phyloP scores from a whole-genome alignment of 2,113 vertebrate species.

The Colossoma macropomum region DNA sequence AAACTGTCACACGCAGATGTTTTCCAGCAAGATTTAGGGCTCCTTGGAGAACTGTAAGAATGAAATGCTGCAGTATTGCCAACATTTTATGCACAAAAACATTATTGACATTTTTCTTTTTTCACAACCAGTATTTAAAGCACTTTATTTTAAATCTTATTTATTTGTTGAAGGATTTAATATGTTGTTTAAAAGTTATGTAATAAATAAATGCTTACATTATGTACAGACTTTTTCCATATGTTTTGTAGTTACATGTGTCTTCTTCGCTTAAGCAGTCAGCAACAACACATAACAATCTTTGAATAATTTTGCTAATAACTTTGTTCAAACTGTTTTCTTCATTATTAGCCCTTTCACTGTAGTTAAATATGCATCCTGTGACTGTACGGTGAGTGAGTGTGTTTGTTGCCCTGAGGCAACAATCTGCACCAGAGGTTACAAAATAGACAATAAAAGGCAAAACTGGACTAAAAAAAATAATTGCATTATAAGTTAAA shows the following conservation, averaged over 20 bases:
- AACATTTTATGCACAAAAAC: not conserved
- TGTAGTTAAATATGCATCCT: too few relatives aligned
- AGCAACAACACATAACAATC: too few relatives aligned
- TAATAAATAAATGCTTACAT: not conserved
- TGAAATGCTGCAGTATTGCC: not conserved
- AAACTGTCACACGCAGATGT: not conserved
- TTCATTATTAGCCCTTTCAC: too few relatives aligned
- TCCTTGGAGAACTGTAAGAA: not conserved
- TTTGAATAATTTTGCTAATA: too few relatives aligned
- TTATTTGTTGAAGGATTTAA: slow-evolving; percentile 8
- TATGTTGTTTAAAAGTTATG: not conserved
- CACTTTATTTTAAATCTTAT: not conserved
- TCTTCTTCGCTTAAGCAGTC: not conserved
- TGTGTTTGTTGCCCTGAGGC: not conserved
- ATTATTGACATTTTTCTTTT: not conserved
- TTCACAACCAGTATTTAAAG: slow-evolving; percentile 28
- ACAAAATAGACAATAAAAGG: too few relatives aligned
- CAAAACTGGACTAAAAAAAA: not conserved
- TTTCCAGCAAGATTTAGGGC: not conserved
- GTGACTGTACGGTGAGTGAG: not conserved
- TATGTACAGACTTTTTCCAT: not conserved
- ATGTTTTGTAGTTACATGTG: too few relatives aligned
- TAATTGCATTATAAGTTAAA: too few relatives aligned
- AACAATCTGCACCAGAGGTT: not conserved
- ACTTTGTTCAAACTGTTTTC: too few relatives aligned